Conservation (phyloP, 2,113 vertebrate species). For the Percina caprodes region DNA sequence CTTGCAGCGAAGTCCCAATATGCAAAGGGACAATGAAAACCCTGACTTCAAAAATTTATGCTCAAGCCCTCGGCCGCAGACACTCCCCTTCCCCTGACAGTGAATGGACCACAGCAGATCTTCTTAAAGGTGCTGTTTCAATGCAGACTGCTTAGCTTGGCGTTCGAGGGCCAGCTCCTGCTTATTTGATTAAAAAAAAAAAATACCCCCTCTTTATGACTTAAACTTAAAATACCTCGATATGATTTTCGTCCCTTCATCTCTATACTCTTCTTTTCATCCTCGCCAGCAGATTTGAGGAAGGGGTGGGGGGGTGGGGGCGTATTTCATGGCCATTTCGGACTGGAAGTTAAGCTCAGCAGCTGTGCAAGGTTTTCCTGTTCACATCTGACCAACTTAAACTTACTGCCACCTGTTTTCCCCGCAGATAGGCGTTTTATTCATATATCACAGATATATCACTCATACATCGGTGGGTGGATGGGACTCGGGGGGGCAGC, state of each 20-base stretch:
- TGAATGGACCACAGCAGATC: constrained; percentile 81
- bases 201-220: constrained; percentile 70
- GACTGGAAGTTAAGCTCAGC: no score
- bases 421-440: no score
- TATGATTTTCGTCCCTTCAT: constrained; percentile 81
- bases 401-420: no score
- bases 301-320: no score
- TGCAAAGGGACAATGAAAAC: constrained; percentile 83
- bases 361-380: no score
- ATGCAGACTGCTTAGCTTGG: constrained; percentile 82
- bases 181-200: constrained; percentile 78
- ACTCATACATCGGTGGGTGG: no score
- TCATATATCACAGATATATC: no score
- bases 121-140: constrained; percentile 83
- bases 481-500: no score
- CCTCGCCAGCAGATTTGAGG: no score
- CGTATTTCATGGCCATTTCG: no score
- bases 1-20: constrained; percentile 81
- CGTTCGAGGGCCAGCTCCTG: constrained; percentile 73
- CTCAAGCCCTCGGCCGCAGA: constrained; percentile 77
- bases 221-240: constrained; percentile 80
- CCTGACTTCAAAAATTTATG: constrained; percentile 84
- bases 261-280: constrained; percentile 68
- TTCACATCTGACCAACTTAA: no score
- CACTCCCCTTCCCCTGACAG: constrained; percentile 71